Conservation (phyloP, 2,113 vertebrate genomes). For the Triplophysa tibetana region DNA sequence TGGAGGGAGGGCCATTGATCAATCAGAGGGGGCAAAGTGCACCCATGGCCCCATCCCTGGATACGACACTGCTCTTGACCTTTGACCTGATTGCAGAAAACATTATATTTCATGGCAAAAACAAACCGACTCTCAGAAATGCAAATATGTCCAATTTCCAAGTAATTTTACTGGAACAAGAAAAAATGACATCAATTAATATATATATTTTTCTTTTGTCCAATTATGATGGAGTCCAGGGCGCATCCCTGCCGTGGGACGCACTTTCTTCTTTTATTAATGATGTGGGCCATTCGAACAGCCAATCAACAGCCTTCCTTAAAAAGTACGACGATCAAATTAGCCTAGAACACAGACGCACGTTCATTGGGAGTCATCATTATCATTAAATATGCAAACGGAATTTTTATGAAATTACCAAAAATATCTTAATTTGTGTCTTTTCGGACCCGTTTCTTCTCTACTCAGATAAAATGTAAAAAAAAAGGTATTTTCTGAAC, state of each 20-base stretch:
- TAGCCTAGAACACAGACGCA: slow-evolving; percentile 60
- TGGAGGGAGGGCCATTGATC: no score
- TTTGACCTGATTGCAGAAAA: background rate
- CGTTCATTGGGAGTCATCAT: slow-evolving; percentile 69
- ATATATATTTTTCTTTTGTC: slow-evolving; percentile 65
- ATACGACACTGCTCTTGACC: background rate
- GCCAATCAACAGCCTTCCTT: slow-evolving; percentile 65
- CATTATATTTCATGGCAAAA: background rate
- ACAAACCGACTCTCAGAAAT: slow-evolving; percentile 63
- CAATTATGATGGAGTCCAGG: slow-evolving; percentile 71
- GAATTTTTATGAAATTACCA: slow-evolving; percentile 36
- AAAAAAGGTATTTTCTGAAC: no score
- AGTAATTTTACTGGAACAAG: slow-evolving; percentile 68
- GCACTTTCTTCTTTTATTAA: slow-evolving; percentile 78
- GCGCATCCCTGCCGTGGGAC: slow-evolving; percentile 68
- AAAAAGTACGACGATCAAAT: slow-evolving; percentile 69
- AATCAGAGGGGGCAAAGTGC: no score
- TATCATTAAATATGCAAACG: slow-evolving; percentile 65
- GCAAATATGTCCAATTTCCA: slow-evolving; percentile 71
- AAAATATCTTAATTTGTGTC: slow-evolving; percentile 4
- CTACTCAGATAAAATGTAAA: no score
- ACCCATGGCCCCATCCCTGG: no score
- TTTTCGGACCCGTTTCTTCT: background rate
- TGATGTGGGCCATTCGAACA: slow-evolving; percentile 68
- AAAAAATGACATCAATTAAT: slow-evolving; percentile 66